Conservation (phyloP, 2,888 invertebrate species). For the Drosophila fungiperda region DNA sequence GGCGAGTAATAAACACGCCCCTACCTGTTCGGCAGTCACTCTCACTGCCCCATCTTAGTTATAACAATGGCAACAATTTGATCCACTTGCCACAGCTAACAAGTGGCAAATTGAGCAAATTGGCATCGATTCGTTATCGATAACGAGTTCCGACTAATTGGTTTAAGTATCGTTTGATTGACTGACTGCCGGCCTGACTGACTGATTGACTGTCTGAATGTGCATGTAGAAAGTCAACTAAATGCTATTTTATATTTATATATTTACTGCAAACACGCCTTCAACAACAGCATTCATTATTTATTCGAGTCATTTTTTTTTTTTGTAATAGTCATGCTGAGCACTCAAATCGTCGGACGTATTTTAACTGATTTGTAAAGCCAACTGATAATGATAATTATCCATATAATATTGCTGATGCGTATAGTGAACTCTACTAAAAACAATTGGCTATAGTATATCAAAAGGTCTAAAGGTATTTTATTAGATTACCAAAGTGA, state of each 20-base stretch:
- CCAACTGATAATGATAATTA: background rate
- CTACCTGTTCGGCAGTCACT: background rate
- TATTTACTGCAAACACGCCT: background rate
- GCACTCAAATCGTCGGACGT: background rate
- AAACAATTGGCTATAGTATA: background rate
- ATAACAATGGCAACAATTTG: conserved; percentile 13
- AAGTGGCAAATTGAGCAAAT: conserved; percentile 30
- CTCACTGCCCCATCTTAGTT: background rate
- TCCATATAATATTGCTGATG: background rate
- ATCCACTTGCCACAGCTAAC: conserved; percentile 1
- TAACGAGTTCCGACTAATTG: conserved; percentile 42
- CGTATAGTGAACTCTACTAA: background rate
- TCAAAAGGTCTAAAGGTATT: background rate
- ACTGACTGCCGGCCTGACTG: background rate
- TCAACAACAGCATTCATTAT: background rate
- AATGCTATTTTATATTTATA: background rate
- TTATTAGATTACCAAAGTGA: background rate
- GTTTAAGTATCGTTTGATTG: background rate
- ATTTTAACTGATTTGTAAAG: background rate
- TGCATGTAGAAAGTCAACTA: conserved; percentile 2
- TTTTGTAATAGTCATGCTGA: background rate
- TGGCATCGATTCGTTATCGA: conserved; percentile 52
- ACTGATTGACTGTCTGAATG: background rate
- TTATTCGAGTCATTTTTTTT: background rate
- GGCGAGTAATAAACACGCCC: conserved; percentile 1